Percentiles rank a stretch among this genome's conserved stretches.
These are phyloP conservation scores for Agelas oroides DNA, from an alignment of 37 sponge, comb jelly and placozoan genomes.

Conservation along the genomic window DNA sequence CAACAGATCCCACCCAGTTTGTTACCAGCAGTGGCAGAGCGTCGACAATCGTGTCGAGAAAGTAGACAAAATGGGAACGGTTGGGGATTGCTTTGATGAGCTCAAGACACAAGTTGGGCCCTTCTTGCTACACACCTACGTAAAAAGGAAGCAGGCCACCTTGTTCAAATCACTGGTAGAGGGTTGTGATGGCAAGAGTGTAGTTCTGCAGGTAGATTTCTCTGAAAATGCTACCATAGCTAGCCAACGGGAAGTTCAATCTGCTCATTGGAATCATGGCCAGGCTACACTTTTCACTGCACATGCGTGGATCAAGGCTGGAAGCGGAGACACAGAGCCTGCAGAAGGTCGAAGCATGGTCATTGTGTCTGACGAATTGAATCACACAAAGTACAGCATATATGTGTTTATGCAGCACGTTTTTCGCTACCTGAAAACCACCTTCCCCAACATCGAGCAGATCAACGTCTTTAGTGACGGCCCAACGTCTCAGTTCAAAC, in stretches of 20 bases:
- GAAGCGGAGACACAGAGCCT: neutral
- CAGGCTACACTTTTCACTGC: constrained; percentile 50
- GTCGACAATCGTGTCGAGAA: constrained; percentile 4
- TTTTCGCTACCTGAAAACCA: neutral
- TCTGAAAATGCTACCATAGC: constrained; percentile 44
- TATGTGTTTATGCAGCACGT: constrained; percentile 24
- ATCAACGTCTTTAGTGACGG: constrained; percentile 40
- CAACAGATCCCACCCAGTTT: neutral
- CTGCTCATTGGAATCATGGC: constrained; percentile 31
- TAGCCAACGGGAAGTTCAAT: constrained; percentile 17
- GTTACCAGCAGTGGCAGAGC: constrained; percentile 35
- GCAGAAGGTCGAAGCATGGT: constrained; percentile 1
- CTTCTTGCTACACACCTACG: constrained; percentile 33
- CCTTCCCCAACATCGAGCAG: constrained; percentile 4
- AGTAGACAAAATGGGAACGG: constrained; percentile 17
- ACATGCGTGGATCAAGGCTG: constrained; percentile 32
- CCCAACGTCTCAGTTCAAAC: constrained; percentile 30
- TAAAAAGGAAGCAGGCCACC: constrained; percentile 29
- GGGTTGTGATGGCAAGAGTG: constrained; percentile 20
- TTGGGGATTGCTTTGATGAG: constrained; percentile 14
- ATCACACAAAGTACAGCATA: constrained; percentile 32
- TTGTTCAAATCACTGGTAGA: neutral
- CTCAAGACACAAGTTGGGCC: constrained; percentile 23
- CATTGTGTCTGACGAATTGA: constrained; percentile 22
- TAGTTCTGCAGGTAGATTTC: constrained; percentile 42